These are phyloP conservation scores for Oedothorax gibbosus DNA, from an alignment of 1,140 invertebrate genomes.

Conservation along the genomic window DNA sequence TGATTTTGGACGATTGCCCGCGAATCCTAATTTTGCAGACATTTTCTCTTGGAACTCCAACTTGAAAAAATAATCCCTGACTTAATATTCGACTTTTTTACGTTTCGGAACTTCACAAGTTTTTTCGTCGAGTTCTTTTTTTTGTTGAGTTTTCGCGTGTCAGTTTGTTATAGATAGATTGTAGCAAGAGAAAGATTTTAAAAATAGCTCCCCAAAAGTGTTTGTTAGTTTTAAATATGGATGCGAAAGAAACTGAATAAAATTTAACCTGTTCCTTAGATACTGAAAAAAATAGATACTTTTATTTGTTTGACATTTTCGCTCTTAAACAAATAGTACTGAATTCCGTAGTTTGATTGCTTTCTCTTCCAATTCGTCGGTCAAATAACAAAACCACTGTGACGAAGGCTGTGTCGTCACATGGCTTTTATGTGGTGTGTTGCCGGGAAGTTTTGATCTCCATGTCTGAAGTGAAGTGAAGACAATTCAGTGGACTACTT, in stretches of 20 bases:
- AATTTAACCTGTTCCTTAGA: too few species aligned
- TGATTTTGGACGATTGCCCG: conserved; percentile 28
- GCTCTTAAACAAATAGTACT: conserved; percentile 13
- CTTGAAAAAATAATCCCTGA: conserved; percentile 1
- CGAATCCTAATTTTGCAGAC: conserved; percentile 2
- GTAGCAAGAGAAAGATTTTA: conserved; percentile 9
- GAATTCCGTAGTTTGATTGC: not conserved
- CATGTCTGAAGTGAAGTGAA: too few species aligned
- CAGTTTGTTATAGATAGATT: conserved; percentile 16
- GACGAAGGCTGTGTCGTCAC: too few species aligned
- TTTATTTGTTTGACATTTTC: not conserved
- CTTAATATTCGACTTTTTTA: conserved; percentile 23
- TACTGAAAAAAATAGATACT: not conserved
- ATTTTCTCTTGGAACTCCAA: conserved; percentile 8
- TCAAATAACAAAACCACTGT: too few species aligned
- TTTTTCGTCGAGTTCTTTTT: not conserved
- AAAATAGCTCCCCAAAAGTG: conserved; percentile 28
- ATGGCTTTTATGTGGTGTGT: too few species aligned
- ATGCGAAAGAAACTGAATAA: conserved; percentile 4
- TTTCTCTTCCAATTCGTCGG: too few species aligned
- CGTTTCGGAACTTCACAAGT: not conserved
- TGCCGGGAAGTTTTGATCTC: too few species aligned
- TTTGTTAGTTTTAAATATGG: conserved; percentile 25
- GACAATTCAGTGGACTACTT: too few species aligned
- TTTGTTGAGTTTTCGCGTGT: not conserved